Evolutionary conservation across 2,888 invertebrate genomes (phyloP).

Genomic region (Synanthedon myopaeformis): DNA sequence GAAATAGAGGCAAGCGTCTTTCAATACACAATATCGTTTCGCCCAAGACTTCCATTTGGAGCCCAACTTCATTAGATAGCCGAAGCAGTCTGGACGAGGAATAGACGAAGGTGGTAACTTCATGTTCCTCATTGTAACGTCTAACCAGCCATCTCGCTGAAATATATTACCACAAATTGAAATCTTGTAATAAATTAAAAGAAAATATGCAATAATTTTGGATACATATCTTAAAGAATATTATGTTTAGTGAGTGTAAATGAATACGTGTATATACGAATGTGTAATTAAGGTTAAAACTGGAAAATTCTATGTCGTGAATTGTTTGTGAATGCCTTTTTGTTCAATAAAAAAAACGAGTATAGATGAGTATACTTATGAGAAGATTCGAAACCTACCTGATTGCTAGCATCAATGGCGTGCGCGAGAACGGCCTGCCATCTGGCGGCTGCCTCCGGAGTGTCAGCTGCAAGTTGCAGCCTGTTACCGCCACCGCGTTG

Average conservation of each 20-base stretch:
- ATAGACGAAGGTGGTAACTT: slow-evolving; percentile 84
- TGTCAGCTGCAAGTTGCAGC: slow-evolving; percentile 84
- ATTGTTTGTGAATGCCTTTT: too few relatives aligned
- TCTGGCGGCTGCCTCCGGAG: slow-evolving; percentile 76
- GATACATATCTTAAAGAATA: too few relatives aligned
- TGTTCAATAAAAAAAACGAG: too few relatives aligned
- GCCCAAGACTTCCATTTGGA: slow-evolving; percentile 92
- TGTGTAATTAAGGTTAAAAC: too few relatives aligned
- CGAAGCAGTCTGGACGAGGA: slow-evolving; percentile 89
- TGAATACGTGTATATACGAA: too few relatives aligned
- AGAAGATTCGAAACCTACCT: slow-evolving; percentile 41
- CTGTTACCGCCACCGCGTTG: slow-evolving; percentile 78
- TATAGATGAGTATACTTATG: too few relatives aligned
- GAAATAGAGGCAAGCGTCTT: slow-evolving; percentile 95
- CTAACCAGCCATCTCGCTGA: slow-evolving; percentile 63
- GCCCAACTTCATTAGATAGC: slow-evolving; percentile 89
- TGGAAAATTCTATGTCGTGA: too few relatives aligned
- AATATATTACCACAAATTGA: slow-evolving; percentile 8
- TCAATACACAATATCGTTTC: slow-evolving; percentile 91
- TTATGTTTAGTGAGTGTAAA: too few relatives aligned
- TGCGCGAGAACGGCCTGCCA: slow-evolving; percentile 85
- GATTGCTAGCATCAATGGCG: slow-evolving; percentile 80
- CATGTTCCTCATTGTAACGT: slow-evolving; percentile 82
- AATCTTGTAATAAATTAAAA: not conserved
- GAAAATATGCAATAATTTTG: too few relatives aligned